These are phyloP conservation scores for Caradrina clavipalpis DNA, from an alignment of 2,888 invertebrate genomes.

Conservation along the genomic window DNA sequence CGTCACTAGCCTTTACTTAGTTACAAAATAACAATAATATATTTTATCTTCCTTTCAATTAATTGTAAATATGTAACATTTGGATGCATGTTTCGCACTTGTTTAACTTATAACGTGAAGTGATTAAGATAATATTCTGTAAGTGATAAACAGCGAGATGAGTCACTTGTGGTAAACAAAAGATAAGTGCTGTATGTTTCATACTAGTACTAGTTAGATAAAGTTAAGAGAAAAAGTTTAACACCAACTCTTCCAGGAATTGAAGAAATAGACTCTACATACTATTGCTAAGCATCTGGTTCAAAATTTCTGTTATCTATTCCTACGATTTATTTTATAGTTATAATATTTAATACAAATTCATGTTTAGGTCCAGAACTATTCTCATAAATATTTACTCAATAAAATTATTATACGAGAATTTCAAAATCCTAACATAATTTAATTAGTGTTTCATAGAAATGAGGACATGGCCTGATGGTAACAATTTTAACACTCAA, in stretches of 20 bases:
- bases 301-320: too few relatives aligned
- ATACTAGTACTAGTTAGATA: slow-evolving; percentile 26
- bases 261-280: background rate
- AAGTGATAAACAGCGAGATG: slow-evolving; percentile 30
- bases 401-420: background rate
- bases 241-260: slow-evolving; percentile 21
- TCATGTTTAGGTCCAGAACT: too few relatives aligned
- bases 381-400: too few relatives aligned
- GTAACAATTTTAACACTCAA: slow-evolving; percentile 30
- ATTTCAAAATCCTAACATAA: background rate
- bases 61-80: slow-evolving; percentile 2
- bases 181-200: slow-evolving; percentile 16
- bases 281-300: too few relatives aligned
- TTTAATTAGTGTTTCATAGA: slow-evolving; percentile 2
- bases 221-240: slow-evolving; percentile 9
- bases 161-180: slow-evolving; percentile 44
- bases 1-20: too few relatives aligned
- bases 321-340: too few relatives aligned
- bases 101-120: slow-evolving; percentile 5
- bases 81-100: slow-evolving; percentile 17
- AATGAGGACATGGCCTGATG: slow-evolving; percentile 16
- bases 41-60: background rate
- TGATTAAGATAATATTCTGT: slow-evolving; percentile 41
- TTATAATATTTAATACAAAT: background rate
- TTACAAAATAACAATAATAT: too few relatives aligned